Conservation (phyloP, 2,888 invertebrate species). For the Endomychus coccineus region DNA sequence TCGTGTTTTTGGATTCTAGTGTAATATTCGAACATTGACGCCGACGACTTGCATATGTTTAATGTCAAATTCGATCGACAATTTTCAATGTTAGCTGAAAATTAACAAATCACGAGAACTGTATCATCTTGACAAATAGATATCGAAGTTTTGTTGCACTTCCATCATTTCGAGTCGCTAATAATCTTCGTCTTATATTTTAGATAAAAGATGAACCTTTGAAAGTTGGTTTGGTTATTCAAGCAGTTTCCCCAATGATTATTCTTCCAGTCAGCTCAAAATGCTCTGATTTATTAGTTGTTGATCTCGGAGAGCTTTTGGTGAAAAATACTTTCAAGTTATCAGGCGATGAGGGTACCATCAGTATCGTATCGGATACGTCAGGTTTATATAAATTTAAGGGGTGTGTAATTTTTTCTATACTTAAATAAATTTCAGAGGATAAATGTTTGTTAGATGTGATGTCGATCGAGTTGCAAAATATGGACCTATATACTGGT, state of each 20-base stretch:
- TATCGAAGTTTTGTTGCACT: no score
- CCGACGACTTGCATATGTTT: no score
- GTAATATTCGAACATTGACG: no score
- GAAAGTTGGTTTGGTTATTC: slow-evolving; percentile 54
- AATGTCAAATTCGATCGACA: no score
- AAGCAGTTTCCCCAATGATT: slow-evolving; percentile 74
- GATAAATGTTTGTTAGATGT: slow-evolving; percentile 63
- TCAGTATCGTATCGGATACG: slow-evolving; percentile 43
- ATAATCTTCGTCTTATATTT: no score
- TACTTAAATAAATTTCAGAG: slow-evolving; percentile 25
- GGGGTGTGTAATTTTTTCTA: background rate
- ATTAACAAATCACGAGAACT: no score
- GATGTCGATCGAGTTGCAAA: slow-evolving; percentile 62
- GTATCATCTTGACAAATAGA: no score
- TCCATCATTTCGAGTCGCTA: no score
- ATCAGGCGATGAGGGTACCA: slow-evolving; percentile 51
- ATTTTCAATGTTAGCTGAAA: no score
- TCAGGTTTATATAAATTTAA: background rate
- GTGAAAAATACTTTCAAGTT: slow-evolving; percentile 68
- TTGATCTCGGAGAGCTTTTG: slow-evolving; percentile 71
- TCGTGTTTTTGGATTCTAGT: no score
- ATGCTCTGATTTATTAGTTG: slow-evolving; percentile 68
- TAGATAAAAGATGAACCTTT: slow-evolving; percentile 37
- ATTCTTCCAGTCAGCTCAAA: slow-evolving; percentile 79
- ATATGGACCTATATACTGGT: slow-evolving; percentile 71